phyloP scores from a whole-genome alignment of 1,140 invertebrate genomes.

The Macrobrachium rosenbergii region DNA sequence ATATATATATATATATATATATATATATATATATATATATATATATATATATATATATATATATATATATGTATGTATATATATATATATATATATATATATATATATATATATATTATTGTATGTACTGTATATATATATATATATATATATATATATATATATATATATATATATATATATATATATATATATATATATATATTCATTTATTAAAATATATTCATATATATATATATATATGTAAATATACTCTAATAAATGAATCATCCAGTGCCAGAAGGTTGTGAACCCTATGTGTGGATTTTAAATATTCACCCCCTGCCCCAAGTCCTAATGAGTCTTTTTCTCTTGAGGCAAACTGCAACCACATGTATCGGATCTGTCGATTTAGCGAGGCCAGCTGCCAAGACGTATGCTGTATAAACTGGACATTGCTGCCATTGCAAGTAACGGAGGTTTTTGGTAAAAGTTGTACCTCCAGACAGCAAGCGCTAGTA shows the following conservation, averaged over 20 bases:
- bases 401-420: no score
- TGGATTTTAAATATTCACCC: no score
- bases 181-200: slow-evolving; percentile 37
- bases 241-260: slow-evolving; percentile 15
- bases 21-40: slow-evolving; percentile 25
- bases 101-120: slow-evolving; percentile 17
- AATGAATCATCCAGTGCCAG: neutral
- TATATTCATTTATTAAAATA: slow-evolving; percentile 8
- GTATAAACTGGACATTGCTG: no score
- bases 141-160: neutral
- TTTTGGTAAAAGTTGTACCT: no score
- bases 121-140: slow-evolving; percentile 13
- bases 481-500: no score
- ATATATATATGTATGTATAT: slow-evolving; percentile 17
- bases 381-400: no score
- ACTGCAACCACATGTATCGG: no score
- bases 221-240: slow-evolving; percentile 20
- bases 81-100: neutral
- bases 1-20: neutral
- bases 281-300: no score
- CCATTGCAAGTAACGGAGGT: no score
- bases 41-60: slow-evolving; percentile 28
- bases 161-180: slow-evolving; percentile 6
- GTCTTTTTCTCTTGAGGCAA: no score
- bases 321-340: no score